Evolutionary conservation across 2,888 invertebrate genomes (phyloP).

Genomic region (Thymelicus lineola): DNA sequence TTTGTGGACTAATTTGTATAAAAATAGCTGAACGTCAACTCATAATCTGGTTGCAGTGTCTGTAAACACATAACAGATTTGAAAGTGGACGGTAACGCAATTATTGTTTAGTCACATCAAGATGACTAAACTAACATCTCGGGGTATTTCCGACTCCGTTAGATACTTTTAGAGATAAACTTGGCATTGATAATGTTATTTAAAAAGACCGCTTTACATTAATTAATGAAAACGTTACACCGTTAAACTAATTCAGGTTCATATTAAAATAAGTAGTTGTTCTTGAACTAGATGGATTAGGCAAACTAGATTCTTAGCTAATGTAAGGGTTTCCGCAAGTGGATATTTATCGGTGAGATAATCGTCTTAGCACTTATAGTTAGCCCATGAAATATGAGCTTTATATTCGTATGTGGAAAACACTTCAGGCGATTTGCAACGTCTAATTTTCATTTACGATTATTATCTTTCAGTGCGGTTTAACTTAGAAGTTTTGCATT

Average conservation of each 20-base stretch:
- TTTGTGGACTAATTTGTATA: constrained; percentile 18
- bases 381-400: not conserved
- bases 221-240: not conserved
- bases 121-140: constrained; percentile 12
- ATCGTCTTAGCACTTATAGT: not conserved
- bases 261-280: not conserved
- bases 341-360: not conserved
- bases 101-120: constrained; percentile 5
- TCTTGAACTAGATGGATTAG: not conserved
- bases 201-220: no score
- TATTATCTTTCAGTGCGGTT: no score
- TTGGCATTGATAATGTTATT: not conserved
- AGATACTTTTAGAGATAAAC: not conserved
- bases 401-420: not conserved
- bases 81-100: constrained; percentile 1
- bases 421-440: not conserved
- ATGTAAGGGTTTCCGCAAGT: not conserved
- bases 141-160: constrained; percentile 6
- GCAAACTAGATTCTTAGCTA: not conserved
- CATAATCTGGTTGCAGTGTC: not conserved
- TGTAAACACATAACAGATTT: constrained; percentile 3
- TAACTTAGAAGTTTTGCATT: no score
- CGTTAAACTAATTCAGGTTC: not conserved
- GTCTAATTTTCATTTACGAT: not conserved
- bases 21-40: constrained; percentile 1